Conservation (phyloP, 2,888 invertebrate species). For the Drosophila anceps region DNA sequence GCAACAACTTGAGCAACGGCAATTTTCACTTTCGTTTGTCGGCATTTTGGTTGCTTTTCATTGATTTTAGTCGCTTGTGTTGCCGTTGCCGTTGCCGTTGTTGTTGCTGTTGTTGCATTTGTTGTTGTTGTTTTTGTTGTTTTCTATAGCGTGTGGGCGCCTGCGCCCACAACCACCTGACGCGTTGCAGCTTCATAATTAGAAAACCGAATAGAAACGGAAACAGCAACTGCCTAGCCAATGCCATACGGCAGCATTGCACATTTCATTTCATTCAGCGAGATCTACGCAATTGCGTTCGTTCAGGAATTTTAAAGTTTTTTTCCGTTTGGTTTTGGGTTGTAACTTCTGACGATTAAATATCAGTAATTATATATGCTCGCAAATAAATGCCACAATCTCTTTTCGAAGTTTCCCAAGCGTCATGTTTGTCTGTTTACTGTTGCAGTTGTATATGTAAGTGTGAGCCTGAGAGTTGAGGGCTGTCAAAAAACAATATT, state of each 20-base stretch:
- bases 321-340: not conserved
- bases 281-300: not conserved
- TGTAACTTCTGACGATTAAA: not conserved
- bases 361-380: too few species aligned
- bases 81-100: not conserved
- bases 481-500: not conserved
- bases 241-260: not conserved
- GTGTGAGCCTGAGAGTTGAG: not conserved
- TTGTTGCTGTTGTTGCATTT: too few species aligned
- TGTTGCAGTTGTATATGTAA: not conserved
- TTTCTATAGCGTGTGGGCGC: conserved; percentile 30
- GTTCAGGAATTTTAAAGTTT: not conserved
- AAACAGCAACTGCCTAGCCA: conserved; percentile 11
- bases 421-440: not conserved
- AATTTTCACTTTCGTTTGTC: conserved; percentile 59
- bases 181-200: conserved; percentile 41
- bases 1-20: conserved; percentile 11
- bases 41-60: conserved; percentile 20
- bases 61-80: conserved; percentile 16
- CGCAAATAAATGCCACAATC: too few species aligned
- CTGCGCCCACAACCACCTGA: conserved; percentile 37
- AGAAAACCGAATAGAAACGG: conserved; percentile 22
- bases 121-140: not conserved
- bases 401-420: not conserved
- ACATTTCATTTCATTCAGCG: not conserved